Evolutionary conservation across 2,113 vertebrate genomes (phyloP).

Genomic region (Onychorhynchus coronatus): DNA sequence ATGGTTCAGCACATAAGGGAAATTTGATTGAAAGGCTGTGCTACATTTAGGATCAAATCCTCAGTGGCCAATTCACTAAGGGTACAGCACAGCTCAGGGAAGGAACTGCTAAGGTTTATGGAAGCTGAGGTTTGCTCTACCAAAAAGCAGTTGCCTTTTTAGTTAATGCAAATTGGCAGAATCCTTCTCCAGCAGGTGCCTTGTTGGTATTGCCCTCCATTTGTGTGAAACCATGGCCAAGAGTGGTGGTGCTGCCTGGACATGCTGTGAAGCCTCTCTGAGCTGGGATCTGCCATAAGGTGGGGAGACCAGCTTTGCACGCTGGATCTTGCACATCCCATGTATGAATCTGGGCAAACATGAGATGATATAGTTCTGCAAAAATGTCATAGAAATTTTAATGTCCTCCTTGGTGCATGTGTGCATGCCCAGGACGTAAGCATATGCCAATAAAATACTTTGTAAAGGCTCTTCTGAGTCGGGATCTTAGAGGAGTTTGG

Average conservation of each 20-base stretch:
- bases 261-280: not conserved
- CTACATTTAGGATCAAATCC: slow-evolving; percentile 34
- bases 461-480: not conserved
- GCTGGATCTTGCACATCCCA: not conserved
- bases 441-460: not conserved
- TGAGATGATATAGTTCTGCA: not conserved
- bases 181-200: not conserved
- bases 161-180: not conserved
- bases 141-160: not conserved
- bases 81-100: not conserved
- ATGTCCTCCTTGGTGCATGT: not conserved
- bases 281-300: not conserved
- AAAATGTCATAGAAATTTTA: not conserved
- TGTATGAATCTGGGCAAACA: not conserved
- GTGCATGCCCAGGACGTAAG: accelerated
- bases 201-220: not conserved
- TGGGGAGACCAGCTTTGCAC: not conserved
- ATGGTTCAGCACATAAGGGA: slow-evolving; percentile 10
- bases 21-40: slow-evolving; percentile 29
- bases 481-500: not conserved
- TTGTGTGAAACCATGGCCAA: not conserved
- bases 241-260: not conserved
- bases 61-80: not conserved
- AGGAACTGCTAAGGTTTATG: not conserved
- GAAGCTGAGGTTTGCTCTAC: not conserved